Evolutionary conservation across 2,888 invertebrate genomes (phyloP).

Genomic region (Polylopha cassiicola): DNA sequence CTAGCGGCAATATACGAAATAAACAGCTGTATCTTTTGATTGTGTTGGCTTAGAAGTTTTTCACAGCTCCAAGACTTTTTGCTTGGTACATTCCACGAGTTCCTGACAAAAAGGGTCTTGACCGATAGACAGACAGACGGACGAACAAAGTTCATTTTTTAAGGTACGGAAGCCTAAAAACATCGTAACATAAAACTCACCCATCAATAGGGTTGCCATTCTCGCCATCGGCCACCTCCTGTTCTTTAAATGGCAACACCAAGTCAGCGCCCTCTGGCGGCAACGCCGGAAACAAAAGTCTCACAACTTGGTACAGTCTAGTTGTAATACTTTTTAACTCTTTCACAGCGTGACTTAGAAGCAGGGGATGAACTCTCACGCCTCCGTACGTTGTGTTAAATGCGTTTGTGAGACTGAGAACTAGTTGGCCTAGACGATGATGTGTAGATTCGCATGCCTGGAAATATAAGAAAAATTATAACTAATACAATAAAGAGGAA

Average conservation of each 20-base stretch:
- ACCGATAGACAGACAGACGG: background rate
- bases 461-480: slow-evolving; percentile 9
- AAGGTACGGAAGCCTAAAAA: too few species aligned
- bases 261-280: slow-evolving; percentile 79
- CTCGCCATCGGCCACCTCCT: slow-evolving; percentile 34
- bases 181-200: too few species aligned
- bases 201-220: slow-evolving; percentile 57
- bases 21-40: too few species aligned
- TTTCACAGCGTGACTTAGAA: slow-evolving; percentile 89
- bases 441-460: slow-evolving; percentile 84
- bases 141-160: too few species aligned
- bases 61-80: too few species aligned
- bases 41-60: too few species aligned
- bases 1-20: too few species aligned
- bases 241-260: slow-evolving; percentile 48
- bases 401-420: slow-evolving; percentile 84
- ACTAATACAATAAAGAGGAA: background rate
- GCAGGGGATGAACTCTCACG: slow-evolving; percentile 84
- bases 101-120: too few species aligned
- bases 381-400: slow-evolving; percentile 90
- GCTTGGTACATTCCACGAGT: too few species aligned
- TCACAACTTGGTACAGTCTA: slow-evolving; percentile 77
- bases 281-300: slow-evolving; percentile 81
- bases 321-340: slow-evolving; percentile 87
- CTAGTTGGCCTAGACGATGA: slow-evolving; percentile 85